These are phyloP conservation scores for Drosophila ezoana DNA, from an alignment of 2,888 invertebrate species.

Conservation along the genomic window DNA sequence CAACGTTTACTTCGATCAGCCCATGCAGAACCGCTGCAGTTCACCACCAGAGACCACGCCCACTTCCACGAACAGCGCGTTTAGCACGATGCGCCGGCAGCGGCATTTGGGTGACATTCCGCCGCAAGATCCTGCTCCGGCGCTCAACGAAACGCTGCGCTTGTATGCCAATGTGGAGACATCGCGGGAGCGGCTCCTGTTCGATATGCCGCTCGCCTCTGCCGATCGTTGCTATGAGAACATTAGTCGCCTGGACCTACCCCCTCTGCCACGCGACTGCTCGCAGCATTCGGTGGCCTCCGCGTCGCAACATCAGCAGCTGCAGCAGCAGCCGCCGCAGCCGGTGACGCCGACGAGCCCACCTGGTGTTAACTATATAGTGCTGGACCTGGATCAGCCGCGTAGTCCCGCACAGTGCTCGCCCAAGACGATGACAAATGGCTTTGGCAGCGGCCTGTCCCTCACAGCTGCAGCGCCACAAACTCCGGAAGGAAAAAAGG, in stretches of 20 bases:
- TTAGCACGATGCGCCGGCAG: conserved; percentile 46
- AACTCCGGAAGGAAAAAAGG: conserved; percentile 15
- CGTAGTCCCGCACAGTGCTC: conserved; percentile 74
- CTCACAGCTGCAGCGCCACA: conserved; percentile 28
- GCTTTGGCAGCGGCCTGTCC: conserved; percentile 65
- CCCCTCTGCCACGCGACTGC: conserved; percentile 60
- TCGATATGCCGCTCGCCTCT: conserved; percentile 36
- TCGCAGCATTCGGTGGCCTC: conserved; percentile 53
- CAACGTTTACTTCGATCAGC: conserved; percentile 88
- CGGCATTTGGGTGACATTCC: conserved; percentile 74
- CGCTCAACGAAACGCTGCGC: conserved; percentile 67
- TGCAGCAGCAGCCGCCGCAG: conserved; percentile 22
- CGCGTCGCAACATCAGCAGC: conserved; percentile 21
- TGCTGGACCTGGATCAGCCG: conserved; percentile 83
- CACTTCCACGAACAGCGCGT: conserved; percentile 34
- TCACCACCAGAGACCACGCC: conserved; percentile 32
- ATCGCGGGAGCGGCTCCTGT: conserved; percentile 46
- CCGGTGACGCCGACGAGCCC: conserved; percentile 70
- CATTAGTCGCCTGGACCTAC: conserved; percentile 76
- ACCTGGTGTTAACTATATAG: conserved; percentile 83
- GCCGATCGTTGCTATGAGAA: conserved; percentile 82
- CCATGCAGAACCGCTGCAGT: conserved; percentile 55
- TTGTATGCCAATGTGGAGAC: conserved; percentile 82
- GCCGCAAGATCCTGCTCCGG: conserved; percentile 83
- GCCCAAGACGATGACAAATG: conserved; percentile 47